Base-by-base conservation (phyloP, 2,888 invertebrate species). In the Atrina japonica region DNA sequence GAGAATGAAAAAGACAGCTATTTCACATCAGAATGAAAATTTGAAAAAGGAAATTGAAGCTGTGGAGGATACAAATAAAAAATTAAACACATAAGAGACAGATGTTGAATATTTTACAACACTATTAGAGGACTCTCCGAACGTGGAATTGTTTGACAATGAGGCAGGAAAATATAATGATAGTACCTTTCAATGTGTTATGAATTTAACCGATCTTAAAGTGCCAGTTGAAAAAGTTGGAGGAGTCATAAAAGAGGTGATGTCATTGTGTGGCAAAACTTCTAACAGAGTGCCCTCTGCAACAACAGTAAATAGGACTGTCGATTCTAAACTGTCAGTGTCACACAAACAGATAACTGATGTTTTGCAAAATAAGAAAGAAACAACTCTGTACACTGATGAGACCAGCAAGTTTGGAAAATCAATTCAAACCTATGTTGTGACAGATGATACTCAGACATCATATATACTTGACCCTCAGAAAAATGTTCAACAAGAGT, bases 211-310 rank as follows among this genome's bases (percentile, higher is more conserved):
- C 7, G 47, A 71, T 58, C 45, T 73, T 5, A 73, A 73, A 29
- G 77, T 77, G 1, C 66, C 75, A 43, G 21, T 43, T n/a, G 58
- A 73, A 58, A 72, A 73, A 29, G 70, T 77, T 43, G 68, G 72
- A 9, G 30, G 14, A 23, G 79, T 77, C 0, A 73, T 79, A 7
- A 65, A 35, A 30, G 58, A 47, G 30, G 55, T 55, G n/a, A 30
- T 18, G 30, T 21, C 16, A 16, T 23, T 55, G 30, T 72, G 53
- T 68, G 71, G 67, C 2, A 67, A 70, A 58, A 59, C 30, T 16
- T 49, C 70, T 11, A 63, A 75, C 40, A 47, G 49, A 14, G 40
- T 66, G 3, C 69, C 76, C 7, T 65, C 71, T 53, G 52, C 66
- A 16, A 55, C 67, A 16, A 77, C 79, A 27, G 70, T 75, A 1